Evolutionary conservation across 2,113 vertebrate genomes (phyloP).

Genomic region (Platysternon megacephalum): DNA sequence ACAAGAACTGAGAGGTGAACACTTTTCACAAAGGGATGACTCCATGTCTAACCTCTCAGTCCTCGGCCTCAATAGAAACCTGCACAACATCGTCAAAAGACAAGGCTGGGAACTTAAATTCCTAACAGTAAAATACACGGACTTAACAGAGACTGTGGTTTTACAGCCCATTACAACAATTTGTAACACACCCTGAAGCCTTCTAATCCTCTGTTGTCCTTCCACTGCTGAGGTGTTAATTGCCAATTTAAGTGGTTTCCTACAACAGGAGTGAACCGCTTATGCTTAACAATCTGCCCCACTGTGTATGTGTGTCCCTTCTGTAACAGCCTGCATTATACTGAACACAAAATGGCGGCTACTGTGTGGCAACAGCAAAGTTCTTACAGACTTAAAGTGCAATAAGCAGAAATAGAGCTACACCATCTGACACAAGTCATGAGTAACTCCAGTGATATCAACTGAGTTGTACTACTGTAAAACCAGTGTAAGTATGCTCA

Average conservation of each 20-base stretch:
- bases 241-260: neutral
- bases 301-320: neutral
- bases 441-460: neutral
- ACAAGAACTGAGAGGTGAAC: neutral
- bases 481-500: neutral
- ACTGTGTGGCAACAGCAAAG: fast-evolving
- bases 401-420: neutral
- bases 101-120: neutral
- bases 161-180: neutral
- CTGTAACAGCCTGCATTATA: neutral
- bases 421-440: neutral
- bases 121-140: neutral
- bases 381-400: neutral
- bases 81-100: neutral
- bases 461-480: neutral
- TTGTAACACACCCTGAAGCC: neutral
- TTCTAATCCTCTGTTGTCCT: neutral
- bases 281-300: neutral
- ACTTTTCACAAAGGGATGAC: neutral
- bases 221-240: neutral
- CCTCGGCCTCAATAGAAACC: neutral
- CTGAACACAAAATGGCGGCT: neutral
- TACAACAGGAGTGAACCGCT: neutral
- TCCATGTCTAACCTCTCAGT: neutral
- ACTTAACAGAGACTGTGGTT: neutral